These are phyloP conservation scores for Xanthia icteritia DNA, from an alignment of 2,888 invertebrate species.

Conservation along the genomic window DNA sequence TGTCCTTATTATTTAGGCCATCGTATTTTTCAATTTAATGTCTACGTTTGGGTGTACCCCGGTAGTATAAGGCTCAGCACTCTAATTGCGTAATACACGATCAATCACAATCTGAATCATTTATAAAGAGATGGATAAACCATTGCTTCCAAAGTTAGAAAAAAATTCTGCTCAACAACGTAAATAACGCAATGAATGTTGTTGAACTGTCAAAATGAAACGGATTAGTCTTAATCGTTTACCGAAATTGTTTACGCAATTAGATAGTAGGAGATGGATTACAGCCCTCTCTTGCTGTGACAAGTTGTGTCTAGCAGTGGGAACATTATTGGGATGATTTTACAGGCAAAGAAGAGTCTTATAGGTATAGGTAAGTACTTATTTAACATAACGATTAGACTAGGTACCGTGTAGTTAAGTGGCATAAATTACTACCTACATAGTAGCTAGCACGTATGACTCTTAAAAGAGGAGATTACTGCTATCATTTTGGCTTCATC, in stretches of 20 bases:
- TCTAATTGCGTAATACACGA: no score
- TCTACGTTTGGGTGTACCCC: not conserved
- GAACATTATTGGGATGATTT: no score
- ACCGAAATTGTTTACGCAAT: no score
- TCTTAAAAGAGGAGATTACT: constrained; percentile 17
- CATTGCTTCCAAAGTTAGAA: no score
- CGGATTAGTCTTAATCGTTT: no score
- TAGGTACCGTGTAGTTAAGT: not conserved
- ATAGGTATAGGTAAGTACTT: not conserved
- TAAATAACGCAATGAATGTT: no score
- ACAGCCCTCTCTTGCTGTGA: not conserved
- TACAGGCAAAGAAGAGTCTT: not conserved
- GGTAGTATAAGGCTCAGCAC: not conserved
- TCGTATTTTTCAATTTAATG: not conserved
- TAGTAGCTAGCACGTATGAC: not conserved
- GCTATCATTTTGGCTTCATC: not conserved
- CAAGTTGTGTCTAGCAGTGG: no score
- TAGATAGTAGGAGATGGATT: not conserved
- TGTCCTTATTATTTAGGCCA: not conserved
- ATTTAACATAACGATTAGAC: not conserved
- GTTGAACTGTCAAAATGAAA: no score
- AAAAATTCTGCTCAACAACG: no score
- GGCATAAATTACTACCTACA: not conserved
- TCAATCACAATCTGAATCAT: no score
- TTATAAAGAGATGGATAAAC: no score